Base-by-base conservation (phyloP, 2,797 vertebrate genomes). In the Sebastiscus tertius region DNA sequence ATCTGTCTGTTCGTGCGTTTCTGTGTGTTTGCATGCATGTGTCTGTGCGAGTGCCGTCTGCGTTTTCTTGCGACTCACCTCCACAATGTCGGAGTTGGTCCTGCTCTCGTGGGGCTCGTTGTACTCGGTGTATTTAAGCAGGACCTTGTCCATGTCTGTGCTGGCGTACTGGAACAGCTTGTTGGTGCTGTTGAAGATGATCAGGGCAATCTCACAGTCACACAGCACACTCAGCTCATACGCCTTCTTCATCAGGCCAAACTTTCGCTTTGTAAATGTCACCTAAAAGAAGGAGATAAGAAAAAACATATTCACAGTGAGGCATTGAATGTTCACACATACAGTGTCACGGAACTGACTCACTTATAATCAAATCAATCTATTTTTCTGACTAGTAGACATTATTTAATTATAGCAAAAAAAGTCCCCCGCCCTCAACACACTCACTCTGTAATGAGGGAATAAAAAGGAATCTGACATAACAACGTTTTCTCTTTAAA, bases 181-280 rank as follows among this genome's bases (percentile, higher is more conserved):
- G 96, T 99, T 99, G 92, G 98, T 98, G 95, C 97, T 97, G 94
- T 98, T 99, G 96, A 99, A 99, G 96, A 99, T 99, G 96, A 99
- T 99, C 96, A 99, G 97, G 82, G 97, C 98, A 86, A 99, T 99
- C 96, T 99, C 98, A 91, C 98, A 99, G 97, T 99, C 97, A 93
- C 98, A 99, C 86, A 99, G 96, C 94, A 99, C 97, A 82, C 97
- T 98, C 93, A 99, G 95, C 92, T 99, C 98, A 33, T 99, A 99
- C 27, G 98, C 98, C 91, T 99, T 99, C 97, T 99, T 99, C 98
- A 99, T 99, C 94, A 99, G 92, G 92, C 97, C 98, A 93, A 99
- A 99, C 96, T 99, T 99, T 90, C 98, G 95, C 95, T 99, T 99
- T 64, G 97, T 98, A 92, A 98, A 99, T 87, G 97, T 99, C 93